These are phyloP conservation scores for Saguinus imperator DNA, from an alignment of 2,113 vertebrate species.

Conservation along the genomic window DNA sequence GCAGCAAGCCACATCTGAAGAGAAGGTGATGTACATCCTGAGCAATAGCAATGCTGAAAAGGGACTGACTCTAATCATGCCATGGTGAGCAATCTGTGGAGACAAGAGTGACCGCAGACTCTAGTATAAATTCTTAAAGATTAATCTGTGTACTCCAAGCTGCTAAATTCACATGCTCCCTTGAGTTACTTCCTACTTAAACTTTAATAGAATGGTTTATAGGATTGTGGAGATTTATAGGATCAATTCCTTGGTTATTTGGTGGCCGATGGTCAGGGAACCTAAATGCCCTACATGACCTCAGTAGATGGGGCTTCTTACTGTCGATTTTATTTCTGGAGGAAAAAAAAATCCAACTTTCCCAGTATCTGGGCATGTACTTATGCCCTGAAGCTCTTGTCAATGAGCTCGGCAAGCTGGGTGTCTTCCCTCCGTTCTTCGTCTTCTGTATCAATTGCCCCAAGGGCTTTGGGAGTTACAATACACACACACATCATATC, in stretches of 20 bases:
- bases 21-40: rapidly evolving
- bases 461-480: background rate
- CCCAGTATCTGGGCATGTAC: background rate
- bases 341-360: background rate
- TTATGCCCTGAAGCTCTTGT: background rate
- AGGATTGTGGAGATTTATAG: background rate
- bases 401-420: background rate
- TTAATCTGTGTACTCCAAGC: background rate
- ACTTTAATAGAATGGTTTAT: background rate
- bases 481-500: background rate
- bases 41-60: background rate
- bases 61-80: background rate
- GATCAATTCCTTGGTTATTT: background rate
- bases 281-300: background rate
- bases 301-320: background rate
- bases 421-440: no score
- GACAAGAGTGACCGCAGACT: background rate
- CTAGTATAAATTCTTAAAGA: background rate
- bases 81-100: rapidly evolving
- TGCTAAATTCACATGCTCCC: background rate
- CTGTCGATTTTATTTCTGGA: background rate
- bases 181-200: background rate
- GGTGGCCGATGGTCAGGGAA: background rate
- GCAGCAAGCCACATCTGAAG: background rate
- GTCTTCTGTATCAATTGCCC: background rate